Evolutionary conservation across 2,797 vertebrate genomes (phyloP).

Genomic region (Acanthurus tractus): DNA sequence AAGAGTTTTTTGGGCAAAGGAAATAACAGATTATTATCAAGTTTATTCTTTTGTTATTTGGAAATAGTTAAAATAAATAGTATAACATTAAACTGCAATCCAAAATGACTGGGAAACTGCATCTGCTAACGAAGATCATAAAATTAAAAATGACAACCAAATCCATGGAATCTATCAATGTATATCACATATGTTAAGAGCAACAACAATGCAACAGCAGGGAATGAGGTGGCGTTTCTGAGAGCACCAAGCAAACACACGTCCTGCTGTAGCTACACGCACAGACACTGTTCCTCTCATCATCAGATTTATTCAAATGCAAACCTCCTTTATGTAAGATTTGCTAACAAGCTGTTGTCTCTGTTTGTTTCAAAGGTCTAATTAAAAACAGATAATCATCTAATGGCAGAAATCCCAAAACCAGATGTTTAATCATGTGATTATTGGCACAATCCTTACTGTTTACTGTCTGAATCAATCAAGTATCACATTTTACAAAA

Average conservation of each 20-base stretch:
- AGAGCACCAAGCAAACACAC: too few species aligned
- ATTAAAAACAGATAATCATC: conserved; percentile 45
- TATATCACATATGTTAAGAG: too few species aligned
- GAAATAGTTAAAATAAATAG: too few species aligned
- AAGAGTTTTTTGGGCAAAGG: neutral
- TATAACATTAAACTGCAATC: too few species aligned
- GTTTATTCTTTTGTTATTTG: too few species aligned
- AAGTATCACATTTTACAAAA: neutral
- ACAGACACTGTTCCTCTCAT: neutral
- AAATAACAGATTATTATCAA: neutral
- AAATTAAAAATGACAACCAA: too few species aligned
- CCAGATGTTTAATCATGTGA: conserved; percentile 37
- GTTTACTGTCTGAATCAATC: conserved; percentile 18
- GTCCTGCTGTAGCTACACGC: too few species aligned
- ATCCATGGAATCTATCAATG: too few species aligned
- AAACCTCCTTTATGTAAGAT: neutral
- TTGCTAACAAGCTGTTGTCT: conserved; percentile 11
- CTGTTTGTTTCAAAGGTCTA: neutral
- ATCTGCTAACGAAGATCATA: too few species aligned
- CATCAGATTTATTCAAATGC: neutral
- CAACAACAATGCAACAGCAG: too few species aligned
- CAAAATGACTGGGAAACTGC: too few species aligned
- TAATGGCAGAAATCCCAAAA: conserved; percentile 15
- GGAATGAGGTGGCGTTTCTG: too few species aligned
- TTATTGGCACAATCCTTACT: neutral